phyloP scores from a whole-genome alignment of 2,113 vertebrate species.

The Suricata suricatta region DNA sequence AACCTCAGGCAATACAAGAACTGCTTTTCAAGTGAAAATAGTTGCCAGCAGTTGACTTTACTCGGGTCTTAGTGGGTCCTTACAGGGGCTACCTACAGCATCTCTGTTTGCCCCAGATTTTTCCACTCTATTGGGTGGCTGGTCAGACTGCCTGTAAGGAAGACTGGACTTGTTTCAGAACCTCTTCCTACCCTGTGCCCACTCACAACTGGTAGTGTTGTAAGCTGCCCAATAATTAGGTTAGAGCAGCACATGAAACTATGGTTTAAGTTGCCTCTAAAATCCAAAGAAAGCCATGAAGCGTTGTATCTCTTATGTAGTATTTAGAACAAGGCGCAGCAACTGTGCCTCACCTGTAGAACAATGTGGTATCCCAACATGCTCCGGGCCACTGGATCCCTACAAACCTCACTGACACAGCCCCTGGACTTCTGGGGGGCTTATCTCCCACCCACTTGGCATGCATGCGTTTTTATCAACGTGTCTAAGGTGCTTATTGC shows the following conservation, averaged over 20 bases:
- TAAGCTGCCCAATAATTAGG: neutral
- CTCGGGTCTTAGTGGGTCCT: neutral
- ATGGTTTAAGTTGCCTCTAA: neutral
- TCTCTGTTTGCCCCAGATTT: neutral
- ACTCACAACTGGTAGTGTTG: neutral
- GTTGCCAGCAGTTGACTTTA: neutral
- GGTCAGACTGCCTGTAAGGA: neutral
- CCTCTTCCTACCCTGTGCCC: neutral
- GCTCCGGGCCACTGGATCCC: neutral
- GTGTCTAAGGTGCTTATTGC: neutral
- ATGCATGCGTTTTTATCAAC: neutral
- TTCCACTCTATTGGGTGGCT: neutral
- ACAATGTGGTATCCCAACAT: neutral
- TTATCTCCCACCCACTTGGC: neutral
- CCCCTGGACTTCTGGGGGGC: neutral
- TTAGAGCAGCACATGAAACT: neutral
- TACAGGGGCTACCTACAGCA: no score
- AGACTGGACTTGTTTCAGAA: neutral
- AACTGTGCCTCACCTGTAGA: neutral
- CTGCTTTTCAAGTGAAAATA: neutral
- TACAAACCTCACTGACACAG: neutral
- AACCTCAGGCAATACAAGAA: neutral
- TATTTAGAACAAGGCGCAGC: neutral
- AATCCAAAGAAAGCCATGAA: neutral
- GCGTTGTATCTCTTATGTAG: neutral